Evolutionary conservation across 64 coral and sea anemone species (phyloP), one percentile per base, ranked within the genome.

Genomic region (Cladopsammia gracilis): DNA sequence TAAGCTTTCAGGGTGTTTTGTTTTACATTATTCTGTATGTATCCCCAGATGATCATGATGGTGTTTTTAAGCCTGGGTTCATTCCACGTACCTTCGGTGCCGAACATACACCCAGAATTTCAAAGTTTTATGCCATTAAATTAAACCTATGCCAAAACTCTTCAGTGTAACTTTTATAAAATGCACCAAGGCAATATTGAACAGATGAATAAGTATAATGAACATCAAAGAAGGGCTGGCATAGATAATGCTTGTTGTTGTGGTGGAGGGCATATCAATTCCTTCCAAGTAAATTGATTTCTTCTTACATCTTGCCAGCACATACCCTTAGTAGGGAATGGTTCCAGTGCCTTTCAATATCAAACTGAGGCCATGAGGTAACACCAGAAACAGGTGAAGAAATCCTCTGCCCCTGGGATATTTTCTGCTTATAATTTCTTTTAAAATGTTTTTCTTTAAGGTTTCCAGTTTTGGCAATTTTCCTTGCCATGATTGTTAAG

Each of bases 251-350:
- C 62, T 65, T 65, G 11, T 65, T 7, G 0, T 16, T 65, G 13
- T 16, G 62, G 10, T 65, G 15, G 11, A 65, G 0, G 62, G 62
- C 4, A 11, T 65, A 65, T 65, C n/a, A 65, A 65, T 6, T 15
- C 62, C 0, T 65, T 16, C 16, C 5, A 65, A 65, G 15, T 13
- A 65, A 13, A 65, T 65, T 65, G 5, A 65, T 65, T 65, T 5
- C 62, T 65, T 65, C 62, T 65, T 65, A 65, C n/a, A 65, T 65
- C 62, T 20, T 65, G 62, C 62, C 62, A 65, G 62, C 62, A 15
- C 5, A 59, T 59, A 15, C 15, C 15, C 6, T 8, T 8, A 6
- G 7, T 59, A 15, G 6, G 62, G 62, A 5, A 20, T 13, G 62
- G 15, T 65, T 20, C 13, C 15, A 65, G n/a, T 65, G 62, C 62